phyloP scores from a whole-genome alignment of 2,888 invertebrate genomes.

The Leptinotarsa tumamoca region DNA sequence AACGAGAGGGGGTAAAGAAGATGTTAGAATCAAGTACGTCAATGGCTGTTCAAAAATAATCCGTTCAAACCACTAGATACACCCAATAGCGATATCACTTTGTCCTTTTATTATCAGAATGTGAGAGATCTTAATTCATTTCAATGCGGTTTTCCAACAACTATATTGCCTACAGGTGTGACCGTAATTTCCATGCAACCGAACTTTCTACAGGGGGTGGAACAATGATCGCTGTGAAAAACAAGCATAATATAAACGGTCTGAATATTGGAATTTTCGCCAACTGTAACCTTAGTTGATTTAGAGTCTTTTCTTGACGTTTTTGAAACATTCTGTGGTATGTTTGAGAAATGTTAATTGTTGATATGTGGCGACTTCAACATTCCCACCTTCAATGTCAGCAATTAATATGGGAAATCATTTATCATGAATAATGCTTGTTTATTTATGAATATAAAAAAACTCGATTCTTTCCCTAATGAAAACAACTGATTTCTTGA shows the following conservation, averaged over 20 bases:
- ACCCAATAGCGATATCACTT: neutral
- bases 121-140: slow-evolving; percentile 24
- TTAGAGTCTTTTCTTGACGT: slow-evolving; percentile 16
- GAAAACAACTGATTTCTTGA: slow-evolving; percentile 16
- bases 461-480: slow-evolving; percentile 12
- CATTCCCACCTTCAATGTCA: slow-evolving; percentile 9
- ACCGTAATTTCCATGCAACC: slow-evolving; percentile 15
- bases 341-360: neutral
- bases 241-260: slow-evolving; percentile 13
- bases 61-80: too few species aligned
- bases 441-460: slow-evolving; percentile 9
- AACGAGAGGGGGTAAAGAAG: too few species aligned
- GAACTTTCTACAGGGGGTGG: slow-evolving; percentile 23
- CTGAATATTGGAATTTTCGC: slow-evolving; percentile 8
- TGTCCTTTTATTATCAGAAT: slow-evolving; percentile 27
- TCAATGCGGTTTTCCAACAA: neutral
- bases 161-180: slow-evolving; percentile 24
- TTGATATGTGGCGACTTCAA: slow-evolving; percentile 12
- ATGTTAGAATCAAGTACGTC: too few species aligned
- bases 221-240: slow-evolving; percentile 22
- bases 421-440: neutral
- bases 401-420: slow-evolving; percentile 7
- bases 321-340: neutral
- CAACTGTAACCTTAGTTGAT: slow-evolving; percentile 18
- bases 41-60: too few species aligned